These are phyloP conservation scores for Herminia tarsipennalis DNA, from an alignment of 2,888 invertebrate genomes.

Conservation along the genomic window DNA sequence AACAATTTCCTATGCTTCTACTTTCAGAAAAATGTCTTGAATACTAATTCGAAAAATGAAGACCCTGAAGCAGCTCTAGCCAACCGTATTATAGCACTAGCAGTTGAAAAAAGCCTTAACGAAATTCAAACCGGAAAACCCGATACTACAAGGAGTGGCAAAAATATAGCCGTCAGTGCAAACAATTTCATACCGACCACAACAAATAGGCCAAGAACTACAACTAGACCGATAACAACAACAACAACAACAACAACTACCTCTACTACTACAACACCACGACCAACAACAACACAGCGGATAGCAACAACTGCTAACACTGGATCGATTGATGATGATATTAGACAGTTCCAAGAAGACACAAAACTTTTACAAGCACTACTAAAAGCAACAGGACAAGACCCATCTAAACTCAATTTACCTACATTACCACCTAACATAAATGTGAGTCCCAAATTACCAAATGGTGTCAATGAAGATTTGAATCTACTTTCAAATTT, in stretches of 20 bases:
- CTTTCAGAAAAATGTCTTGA: conserved; percentile 78
- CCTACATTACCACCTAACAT: conserved; percentile 65
- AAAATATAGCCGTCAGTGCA: conserved; percentile 57
- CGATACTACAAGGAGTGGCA: conserved; percentile 60
- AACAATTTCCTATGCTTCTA: neutral
- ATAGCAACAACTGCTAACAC: conserved; percentile 48
- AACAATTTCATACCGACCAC: conserved; percentile 57
- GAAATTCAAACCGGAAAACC: conserved; percentile 69
- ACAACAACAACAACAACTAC: conserved; percentile 56
- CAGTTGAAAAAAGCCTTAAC: conserved; percentile 80
- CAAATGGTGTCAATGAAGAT: conserved; percentile 55
- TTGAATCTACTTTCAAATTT: conserved; percentile 69
- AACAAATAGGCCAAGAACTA: conserved; percentile 42
- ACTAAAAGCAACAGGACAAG: conserved; percentile 78
- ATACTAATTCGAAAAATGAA: conserved; percentile 65
- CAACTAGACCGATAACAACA: conserved; percentile 46
- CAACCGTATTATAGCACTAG: conserved; percentile 83
- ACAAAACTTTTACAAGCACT: conserved; percentile 78
- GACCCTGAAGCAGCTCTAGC: conserved; percentile 80
- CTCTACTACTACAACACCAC: conserved; percentile 54
- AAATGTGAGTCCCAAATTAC: conserved; percentile 65
- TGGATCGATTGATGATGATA: conserved; percentile 77
- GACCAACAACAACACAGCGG: conserved; percentile 51
- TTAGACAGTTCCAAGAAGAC: conserved; percentile 81
- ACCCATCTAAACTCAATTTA: conserved; percentile 77